Base-by-base conservation (phyloP, 2,113 vertebrate species). In the Malurus elegans region DNA sequence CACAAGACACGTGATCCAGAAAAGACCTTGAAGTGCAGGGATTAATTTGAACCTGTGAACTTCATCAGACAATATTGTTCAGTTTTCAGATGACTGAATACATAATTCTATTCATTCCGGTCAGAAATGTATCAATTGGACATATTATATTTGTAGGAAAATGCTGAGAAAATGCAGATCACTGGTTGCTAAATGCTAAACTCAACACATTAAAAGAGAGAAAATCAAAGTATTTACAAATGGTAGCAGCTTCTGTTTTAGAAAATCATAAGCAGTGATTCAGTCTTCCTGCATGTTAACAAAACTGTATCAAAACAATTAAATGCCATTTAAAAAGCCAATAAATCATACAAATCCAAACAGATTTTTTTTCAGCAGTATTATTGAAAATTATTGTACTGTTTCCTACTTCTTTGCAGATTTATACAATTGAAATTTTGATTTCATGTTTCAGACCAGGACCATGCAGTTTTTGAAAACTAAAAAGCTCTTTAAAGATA, bases 41-140 rank as follows among this genome's bases (percentile, higher is more conserved):
- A 82, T 88, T 85, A 69, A 88, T 91, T 66, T 86, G 66, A 97
- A 91, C 56, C 38, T 15, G 10, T 70, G 62, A 96, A 73, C 50
- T 80, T 88, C 48, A 71, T 67, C 79, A 79, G 72, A 83, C 11
- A 80, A 44, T 86, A 42, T 38, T 91, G 36, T 79, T 66, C 48
- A 42, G 21, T 56, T 89, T 81, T 21, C 13, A 61, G n/a, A n/a
- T 34, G 36, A 25, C n/a, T 69, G 76, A 84, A 53, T 69, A n/a
- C 21, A 44, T 62, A 2, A 24, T n/a, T 48, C 25, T 72, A 4
- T 60, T 82, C 36, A 64, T 24, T 21, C n/a, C 34, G 66, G 16
- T 31, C 38, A 31, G 57, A 79, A 87, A 50, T 10, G 6, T 82
- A 53, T 50, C 14, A 23, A 26, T 24, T 1, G 5, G 74, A 67